Evolutionary conservation across 2,888 invertebrate species (phyloP), one percentile per base, ranked within the genome.

Genomic region (Zaprionus lineosus): DNA sequence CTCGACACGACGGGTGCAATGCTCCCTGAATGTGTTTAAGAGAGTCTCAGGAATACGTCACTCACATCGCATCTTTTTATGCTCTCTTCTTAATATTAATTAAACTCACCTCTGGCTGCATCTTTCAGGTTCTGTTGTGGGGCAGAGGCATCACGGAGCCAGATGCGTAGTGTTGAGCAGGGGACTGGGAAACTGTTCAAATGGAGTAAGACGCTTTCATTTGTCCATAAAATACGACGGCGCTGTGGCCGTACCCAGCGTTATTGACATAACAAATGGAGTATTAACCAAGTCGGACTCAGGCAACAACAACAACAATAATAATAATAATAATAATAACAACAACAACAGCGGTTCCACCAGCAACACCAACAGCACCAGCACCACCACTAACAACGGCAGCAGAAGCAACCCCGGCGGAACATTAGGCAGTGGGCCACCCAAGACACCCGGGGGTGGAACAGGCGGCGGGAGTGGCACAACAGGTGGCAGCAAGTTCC

Each of bases 401-500:
- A 48, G 61, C 8, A 52, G 69, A 6, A 53, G 59, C 2, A 28
- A 47, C 3, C 9, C 46, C 34, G 21, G 48, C 31, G 40, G 58
- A 12, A 50, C 44, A 40, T 6, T 37, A 3, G 73, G 78, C n/a
- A 60, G 69, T 3, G 52, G 70, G 2, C 43, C 64, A 8, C 47
- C 53, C 3, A 77, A 52, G 14, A 37, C 50, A 9, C 47, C 74
- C 4, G 39, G 57, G 9, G 58, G 68, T 6, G 61, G 72, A 1
- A 24, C 47, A 0, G 71, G 69, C 14, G 60, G 65, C 9, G 28
- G 60, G 2, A 52, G 62, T 14, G 29, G 48, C 11, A 47, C 78
- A 15, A 63, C 75, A 7, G 57, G 72, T 24, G 69, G 76, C 41
- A 68, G 77, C 16, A 94, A 94, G 74, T 94, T 95, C 26, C 92